Conservation (phyloP, 2,797 vertebrate genomes). For the Kryptopterus vitreolus region DNA sequence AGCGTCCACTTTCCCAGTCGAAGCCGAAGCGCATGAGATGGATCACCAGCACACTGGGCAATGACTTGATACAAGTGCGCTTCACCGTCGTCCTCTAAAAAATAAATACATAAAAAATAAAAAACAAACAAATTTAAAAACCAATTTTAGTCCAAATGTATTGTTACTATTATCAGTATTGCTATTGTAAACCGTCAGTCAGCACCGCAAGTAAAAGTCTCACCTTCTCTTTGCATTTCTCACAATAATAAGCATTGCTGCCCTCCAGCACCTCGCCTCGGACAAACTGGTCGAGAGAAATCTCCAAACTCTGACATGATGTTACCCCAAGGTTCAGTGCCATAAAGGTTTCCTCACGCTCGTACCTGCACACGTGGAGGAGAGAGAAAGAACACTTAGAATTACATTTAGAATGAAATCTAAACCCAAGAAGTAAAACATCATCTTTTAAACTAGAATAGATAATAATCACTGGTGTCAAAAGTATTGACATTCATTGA, state of each 20-base stretch:
- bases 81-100: constrained; percentile 96
- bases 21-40: constrained; percentile 99
- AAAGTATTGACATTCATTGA: too few species aligned
- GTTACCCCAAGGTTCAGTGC: constrained; percentile 97
- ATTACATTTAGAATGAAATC: neutral
- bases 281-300: constrained; percentile 98
- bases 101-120: neutral
- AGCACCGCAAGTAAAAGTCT: neutral
- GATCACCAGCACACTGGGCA: constrained; percentile 93
- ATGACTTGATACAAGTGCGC: constrained; percentile 94
- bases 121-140: neutral
- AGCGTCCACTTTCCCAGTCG: constrained; percentile 97
- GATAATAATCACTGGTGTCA: too few species aligned
- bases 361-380: constrained; percentile 76
- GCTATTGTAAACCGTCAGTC: constrained; percentile 2
- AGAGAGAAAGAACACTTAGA: neutral
- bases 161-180: too few species aligned
- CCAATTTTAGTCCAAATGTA: neutral
- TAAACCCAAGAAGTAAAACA: neutral
- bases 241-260: constrained; percentile 98
- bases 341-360: constrained; percentile 98
- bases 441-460: neutral
- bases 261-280: constrained; percentile 97
- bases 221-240: constrained; percentile 98
- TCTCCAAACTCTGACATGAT: constrained; percentile 96